phyloP scores from a whole-genome alignment of 2,888 invertebrate genomes.

The Allygus modestus region DNA sequence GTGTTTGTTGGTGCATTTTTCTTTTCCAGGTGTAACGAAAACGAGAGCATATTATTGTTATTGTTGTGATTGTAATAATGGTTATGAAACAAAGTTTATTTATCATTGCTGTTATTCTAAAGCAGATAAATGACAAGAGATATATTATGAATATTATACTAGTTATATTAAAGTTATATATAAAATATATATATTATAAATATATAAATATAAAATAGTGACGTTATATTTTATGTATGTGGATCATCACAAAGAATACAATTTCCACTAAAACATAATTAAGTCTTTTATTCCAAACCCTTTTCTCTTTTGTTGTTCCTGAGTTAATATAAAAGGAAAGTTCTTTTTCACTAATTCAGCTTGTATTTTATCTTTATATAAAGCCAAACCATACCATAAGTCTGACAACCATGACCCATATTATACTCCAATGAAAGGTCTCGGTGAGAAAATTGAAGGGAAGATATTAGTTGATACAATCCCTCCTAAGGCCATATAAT shows the following conservation, averaged over 20 bases:
- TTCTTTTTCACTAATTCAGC: too few relatives aligned
- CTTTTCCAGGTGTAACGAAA: conserved; percentile 52
- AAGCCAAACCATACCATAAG: too few relatives aligned
- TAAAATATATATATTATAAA: conserved; percentile 67
- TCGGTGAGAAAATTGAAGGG: too few relatives aligned
- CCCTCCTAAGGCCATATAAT: too few relatives aligned
- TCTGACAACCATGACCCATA: too few relatives aligned
- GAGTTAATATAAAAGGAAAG: too few relatives aligned
- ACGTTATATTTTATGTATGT: conserved; percentile 71
- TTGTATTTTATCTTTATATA: too few relatives aligned
- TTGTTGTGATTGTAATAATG: conserved; percentile 51
- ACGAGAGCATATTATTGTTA: conserved; percentile 43
- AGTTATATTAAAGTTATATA: conserved; percentile 62
- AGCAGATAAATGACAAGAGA: conserved; percentile 64
- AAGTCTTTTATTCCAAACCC: background rate
- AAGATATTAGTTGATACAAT: too few relatives aligned
- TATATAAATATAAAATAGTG: conserved; percentile 67
- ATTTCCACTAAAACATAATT: conserved; percentile 50
- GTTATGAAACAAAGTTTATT: conserved; percentile 57
- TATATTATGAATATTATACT: conserved; percentile 63
- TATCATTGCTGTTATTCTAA: conserved; percentile 63
- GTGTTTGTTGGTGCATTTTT: conserved; percentile 53
- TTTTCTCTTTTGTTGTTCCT: too few relatives aligned
- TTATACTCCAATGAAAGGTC: too few relatives aligned
- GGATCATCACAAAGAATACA: conserved; percentile 69